These are phyloP conservation scores for Temnothorax curvispinosus DNA, from an alignment of 1,140 invertebrate genomes.

Conservation along the genomic window DNA sequence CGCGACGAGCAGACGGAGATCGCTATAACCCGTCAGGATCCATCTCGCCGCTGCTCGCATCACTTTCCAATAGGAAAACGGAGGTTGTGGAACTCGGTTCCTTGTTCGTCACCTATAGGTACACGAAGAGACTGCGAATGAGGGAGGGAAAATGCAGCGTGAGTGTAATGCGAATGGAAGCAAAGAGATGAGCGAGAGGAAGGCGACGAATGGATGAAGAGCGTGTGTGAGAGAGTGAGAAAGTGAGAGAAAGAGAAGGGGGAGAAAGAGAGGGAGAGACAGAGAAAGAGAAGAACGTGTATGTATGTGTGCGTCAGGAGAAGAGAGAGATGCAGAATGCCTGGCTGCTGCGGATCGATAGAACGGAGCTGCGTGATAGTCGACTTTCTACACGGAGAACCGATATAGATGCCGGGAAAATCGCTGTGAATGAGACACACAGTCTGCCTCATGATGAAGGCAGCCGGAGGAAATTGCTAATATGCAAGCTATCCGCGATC, in stretches of 20 bases:
- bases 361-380: slow-evolving; percentile 77
- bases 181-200: slow-evolving; percentile 8
- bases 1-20: slow-evolving; percentile 23
- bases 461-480: slow-evolving; percentile 37
- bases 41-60: neutral
- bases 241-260: neutral
- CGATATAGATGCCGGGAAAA: slow-evolving; percentile 63
- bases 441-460: slow-evolving; percentile 42
- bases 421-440: slow-evolving; percentile 64
- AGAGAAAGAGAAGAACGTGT: neutral
- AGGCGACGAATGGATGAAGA: neutral
- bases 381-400: slow-evolving; percentile 67
- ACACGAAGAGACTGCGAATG: slow-evolving; percentile 14
- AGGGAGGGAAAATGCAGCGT: neutral
- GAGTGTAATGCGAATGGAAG: slow-evolving; percentile 11
- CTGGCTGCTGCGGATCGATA: slow-evolving; percentile 76
- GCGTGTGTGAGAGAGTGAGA: neutral
- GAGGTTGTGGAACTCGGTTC: slow-evolving; percentile 49
- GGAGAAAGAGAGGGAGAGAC: neutral
- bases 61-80: slow-evolving; percentile 17
- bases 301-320: neutral
- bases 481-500: neutral
- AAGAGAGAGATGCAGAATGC: slow-evolving; percentile 55
- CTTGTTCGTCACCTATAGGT: slow-evolving; percentile 7
- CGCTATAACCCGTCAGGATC: neutral